Base-by-base conservation (phyloP, 2,797 vertebrate genomes). In the Paramormyrops hopkinsi region DNA sequence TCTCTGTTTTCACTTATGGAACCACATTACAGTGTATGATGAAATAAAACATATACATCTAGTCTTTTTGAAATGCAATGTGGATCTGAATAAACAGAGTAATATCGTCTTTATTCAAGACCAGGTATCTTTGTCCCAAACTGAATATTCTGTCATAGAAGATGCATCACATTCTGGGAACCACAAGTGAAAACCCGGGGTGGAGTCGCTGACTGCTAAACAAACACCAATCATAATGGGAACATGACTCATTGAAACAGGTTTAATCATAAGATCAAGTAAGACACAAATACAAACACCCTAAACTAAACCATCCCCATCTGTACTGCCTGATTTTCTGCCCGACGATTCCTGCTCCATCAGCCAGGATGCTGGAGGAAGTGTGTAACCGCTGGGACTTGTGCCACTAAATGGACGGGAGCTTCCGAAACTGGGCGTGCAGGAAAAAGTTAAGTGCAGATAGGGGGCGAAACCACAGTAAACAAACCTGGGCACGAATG, bases 281-380 rank as follows among this genome's bases (percentile, higher is more conserved):
- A n/a, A 46, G 76, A 82, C 76, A 82, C 76, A 82, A 41, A 46
- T 79, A 19, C 41, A 8, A 82, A 79, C 73, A 41, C 37, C 37
- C 73, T 37, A 95, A 94, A 93, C 37, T 41, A 44, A n/a, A 46
- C 76, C 37, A 82, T 46, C 17, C 37, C 37, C 7, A 2, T 44
- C 76, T 11, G 41, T 82, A 22, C 41, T 82, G 19, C 76, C 41
- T n/a, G 41, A 46, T n/a, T 46, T 46, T 46, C 41, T 8, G 41
- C 41, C 37, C 6, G 3, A 46, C 19, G 6, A 46, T 44, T 41
- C 7, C 73, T 41, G 73, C 37, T 79, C 7, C 73, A 9, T 79
- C 37, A 9, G 37, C 17, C 76, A 82, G 41, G 41, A 82, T 7
- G 1, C 76, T 2, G 17, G 41, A 82, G 76, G 76, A 82, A 46